Evolutionary conservation across 2,797 vertebrate genomes (phyloP).

Genomic region (Pagetopsis macropterus): DNA sequence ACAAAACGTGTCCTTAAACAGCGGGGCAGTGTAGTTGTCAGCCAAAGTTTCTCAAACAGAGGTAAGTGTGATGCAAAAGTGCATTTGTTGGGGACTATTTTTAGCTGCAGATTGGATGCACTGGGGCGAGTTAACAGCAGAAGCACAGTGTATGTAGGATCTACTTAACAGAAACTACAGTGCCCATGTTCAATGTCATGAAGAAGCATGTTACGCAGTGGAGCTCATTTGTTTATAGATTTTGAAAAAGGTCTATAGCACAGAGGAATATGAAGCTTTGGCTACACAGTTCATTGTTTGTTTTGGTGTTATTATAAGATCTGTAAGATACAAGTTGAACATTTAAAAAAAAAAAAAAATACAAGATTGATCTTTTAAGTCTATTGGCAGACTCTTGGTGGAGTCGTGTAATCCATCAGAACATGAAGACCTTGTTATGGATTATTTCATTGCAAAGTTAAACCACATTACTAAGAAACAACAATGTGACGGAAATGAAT

Average conservation of each 20-base stretch:
- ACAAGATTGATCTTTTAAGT: background rate
- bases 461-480: background rate
- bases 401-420: background rate
- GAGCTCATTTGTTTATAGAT: background rate
- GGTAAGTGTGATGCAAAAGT: too few relatives aligned
- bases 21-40: background rate
- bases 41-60: too few relatives aligned
- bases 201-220: background rate
- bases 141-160: background rate
- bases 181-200: background rate
- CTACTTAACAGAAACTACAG: background rate
- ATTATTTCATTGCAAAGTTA: background rate
- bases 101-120: background rate
- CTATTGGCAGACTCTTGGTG: background rate
- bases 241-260: background rate
- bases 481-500: background rate
- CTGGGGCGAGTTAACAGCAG: background rate
- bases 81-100: background rate
- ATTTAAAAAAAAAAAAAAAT: background rate
- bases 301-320: background rate
- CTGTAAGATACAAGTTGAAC: background rate
- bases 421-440: background rate
- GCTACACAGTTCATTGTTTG: background rate
- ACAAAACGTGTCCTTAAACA: background rate
- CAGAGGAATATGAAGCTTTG: background rate